Conservation (phyloP, 2,797 vertebrate species). For the Hippocampus kuda region DNA sequence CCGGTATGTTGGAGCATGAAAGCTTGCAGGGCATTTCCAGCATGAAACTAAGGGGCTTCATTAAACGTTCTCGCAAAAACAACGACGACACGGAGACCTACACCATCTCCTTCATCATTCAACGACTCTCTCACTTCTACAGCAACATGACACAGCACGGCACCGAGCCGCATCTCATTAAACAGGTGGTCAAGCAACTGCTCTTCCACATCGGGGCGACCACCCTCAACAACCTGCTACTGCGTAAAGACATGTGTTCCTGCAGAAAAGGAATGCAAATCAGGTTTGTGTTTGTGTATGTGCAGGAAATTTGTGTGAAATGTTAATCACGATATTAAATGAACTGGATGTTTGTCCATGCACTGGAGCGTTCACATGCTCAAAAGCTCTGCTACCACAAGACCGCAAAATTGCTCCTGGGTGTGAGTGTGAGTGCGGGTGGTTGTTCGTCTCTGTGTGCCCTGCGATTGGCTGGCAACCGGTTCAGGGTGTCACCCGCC, state of each 20-base stretch:
- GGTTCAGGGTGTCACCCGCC: no score
- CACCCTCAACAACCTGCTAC: conserved; percentile 88
- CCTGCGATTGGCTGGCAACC: no score
- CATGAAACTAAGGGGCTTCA: conserved; percentile 90
- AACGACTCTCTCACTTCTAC: conserved; percentile 76
- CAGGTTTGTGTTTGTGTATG: conserved; percentile 62
- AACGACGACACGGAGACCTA: conserved; percentile 74
- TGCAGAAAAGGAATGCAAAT: conserved; percentile 99
- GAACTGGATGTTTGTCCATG: no score
- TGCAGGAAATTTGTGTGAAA: no score
- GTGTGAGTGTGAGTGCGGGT: no score
- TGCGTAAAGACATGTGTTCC: conserved; percentile 97
- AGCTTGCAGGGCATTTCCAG: conserved; percentile 94
- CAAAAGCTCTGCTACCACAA: not conserved
- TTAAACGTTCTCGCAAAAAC: conserved; percentile 85
- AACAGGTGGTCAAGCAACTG: conserved; percentile 81
- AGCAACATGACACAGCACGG: conserved; percentile 83
- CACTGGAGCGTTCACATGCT: no score
- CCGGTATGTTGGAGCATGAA: conserved; percentile 92
- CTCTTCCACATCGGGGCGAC: conserved; percentile 82
- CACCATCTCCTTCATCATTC: conserved; percentile 81
- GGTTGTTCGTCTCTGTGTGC: no score
- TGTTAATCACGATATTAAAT: not conserved
- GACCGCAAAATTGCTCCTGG: not conserved
- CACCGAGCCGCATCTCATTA: conserved; percentile 78